A percentile compares a stretch with the other conserved stretches of the same genome.
Conservation (phyloP, 2,888 invertebrate species). For the Polydrusus tereticollis region DNA sequence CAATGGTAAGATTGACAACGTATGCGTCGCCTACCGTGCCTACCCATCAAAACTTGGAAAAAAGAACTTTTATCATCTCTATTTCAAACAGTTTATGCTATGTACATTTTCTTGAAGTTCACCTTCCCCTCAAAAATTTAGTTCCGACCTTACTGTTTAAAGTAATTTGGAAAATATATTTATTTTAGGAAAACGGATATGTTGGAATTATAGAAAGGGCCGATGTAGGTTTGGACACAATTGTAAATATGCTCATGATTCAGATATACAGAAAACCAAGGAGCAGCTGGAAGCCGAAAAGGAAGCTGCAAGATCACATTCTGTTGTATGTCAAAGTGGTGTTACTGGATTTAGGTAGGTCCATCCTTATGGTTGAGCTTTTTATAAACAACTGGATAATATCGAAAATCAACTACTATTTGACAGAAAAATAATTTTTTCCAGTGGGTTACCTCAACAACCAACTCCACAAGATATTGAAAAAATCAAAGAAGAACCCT, state of each 20-base stretch:
- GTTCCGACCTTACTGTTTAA: too few species aligned
- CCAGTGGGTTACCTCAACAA: conserved; percentile 61
- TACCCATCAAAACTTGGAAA: too few species aligned
- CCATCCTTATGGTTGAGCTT: background rate
- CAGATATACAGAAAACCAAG: conserved; percentile 79
- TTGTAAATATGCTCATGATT: conserved; percentile 93
- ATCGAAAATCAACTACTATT: background rate
- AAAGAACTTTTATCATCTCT: too few species aligned
- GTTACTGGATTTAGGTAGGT: conserved; percentile 41
- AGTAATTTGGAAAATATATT: too few species aligned
- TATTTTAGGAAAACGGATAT: conserved; percentile 76
- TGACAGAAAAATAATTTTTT: background rate
- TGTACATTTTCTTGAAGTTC: too few species aligned
- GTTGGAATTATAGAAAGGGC: conserved; percentile 94
- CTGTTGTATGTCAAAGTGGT: conserved; percentile 54
- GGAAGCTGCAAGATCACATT: conserved; percentile 62
- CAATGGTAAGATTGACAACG: conserved; percentile 73
- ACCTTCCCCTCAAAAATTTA: too few species aligned
- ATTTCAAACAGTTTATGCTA: background rate
- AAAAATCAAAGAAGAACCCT: conserved; percentile 53
- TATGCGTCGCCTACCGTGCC: too few species aligned
- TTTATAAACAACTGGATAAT: background rate
- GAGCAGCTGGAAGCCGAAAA: conserved; percentile 73
- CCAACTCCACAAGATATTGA: conserved; percentile 53
- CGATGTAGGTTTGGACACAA: conserved; percentile 90